phyloP scores from a whole-genome alignment of 2,113 vertebrate species.

The Salvelinus sp. region DNA sequence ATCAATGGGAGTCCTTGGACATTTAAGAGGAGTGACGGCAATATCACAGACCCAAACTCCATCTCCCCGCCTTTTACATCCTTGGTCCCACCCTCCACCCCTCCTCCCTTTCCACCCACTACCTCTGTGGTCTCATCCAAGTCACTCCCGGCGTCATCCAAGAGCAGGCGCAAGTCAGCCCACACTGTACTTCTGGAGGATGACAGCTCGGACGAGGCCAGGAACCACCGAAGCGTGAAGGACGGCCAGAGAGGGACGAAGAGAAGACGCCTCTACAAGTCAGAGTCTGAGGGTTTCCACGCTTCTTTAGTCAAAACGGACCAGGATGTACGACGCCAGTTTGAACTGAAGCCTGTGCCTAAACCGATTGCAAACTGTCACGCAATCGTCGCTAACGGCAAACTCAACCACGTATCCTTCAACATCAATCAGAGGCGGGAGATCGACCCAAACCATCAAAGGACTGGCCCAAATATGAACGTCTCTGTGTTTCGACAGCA shows the following conservation, averaged over 20 bases:
- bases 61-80: constrained; percentile 50
- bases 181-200: constrained; percentile 85
- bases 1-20: constrained; percentile 81
- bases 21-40: constrained; percentile 69
- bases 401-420: constrained; percentile 47
- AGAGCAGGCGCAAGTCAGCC: constrained; percentile 81
- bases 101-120: constrained; percentile 35
- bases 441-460: constrained; percentile 9
- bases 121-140: constrained; percentile 23
- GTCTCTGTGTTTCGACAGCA: constrained; percentile 57
- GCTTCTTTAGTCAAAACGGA: constrained; percentile 25
- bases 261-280: constrained; percentile 74
- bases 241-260: constrained; percentile 50
- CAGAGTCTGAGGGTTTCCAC: constrained; percentile 67
- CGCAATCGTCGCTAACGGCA: constrained; percentile 62
- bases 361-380: constrained; percentile 64
- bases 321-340: constrained; percentile 37
- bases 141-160: constrained; percentile 58
- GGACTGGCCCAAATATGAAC: constrained; percentile 37
- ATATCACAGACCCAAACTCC: constrained; percentile 46
- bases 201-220: constrained; percentile 74
- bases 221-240: constrained; percentile 38
- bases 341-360: constrained; percentile 61
- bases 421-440: constrained; percentile 35
- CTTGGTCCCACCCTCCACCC: constrained; percentile 59